Evolutionary conservation across 2,113 vertebrate genomes (phyloP), one percentile per base, ranked within the genome.

Genomic region (Neogobius melanostomus): DNA sequence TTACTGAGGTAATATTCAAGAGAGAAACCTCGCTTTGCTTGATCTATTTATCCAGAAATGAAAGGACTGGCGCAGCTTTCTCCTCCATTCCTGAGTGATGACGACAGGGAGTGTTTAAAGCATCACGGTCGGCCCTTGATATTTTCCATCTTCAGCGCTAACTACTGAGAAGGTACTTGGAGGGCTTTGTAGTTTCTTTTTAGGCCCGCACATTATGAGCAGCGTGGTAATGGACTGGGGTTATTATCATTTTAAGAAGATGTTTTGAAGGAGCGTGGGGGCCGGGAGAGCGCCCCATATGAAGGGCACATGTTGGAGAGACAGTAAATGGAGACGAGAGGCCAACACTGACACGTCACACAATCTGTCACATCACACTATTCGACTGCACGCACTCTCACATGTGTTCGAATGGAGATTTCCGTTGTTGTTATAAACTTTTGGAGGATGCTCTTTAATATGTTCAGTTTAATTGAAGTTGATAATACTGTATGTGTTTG

Each of bases 301-400:
- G 80, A 87, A 62, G 69, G 66, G 62, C 82, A 81, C 66, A 85
- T 90, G 87, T 85, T 80, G 46, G 45, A 77, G 69, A 64, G 60
- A 17, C 46, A 74, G 61, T 66, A 67, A 57, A 62, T 11, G 9
- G 68, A 82, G 75, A 71, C 65, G 17, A 59, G 60, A 59, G 36
- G 16, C 74, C 69, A n/a, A 48, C 14, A 11, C 69, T 69, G 66
- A 63, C 72, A 74, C 66, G 71, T 69, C 69, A 46, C 69, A 46
- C 53, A 70, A 59, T 64, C 16, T 47, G 69, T 71, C 64, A 71
- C 64, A 42, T 71, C 72, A 53, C 43, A 52, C 12, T 59, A 21
- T 65, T n/a, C 47, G 5, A 8, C 42, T 43, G 59, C 4, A 28
- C 7, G 6, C 6, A 10, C n/a, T 17, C 17, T 11, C 42, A 60